Percentiles rank a stretch among this genome's conserved stretches.
Conservation (phyloP, 1,140 invertebrate genomes). For the Zaprionus tsacasi region DNA sequence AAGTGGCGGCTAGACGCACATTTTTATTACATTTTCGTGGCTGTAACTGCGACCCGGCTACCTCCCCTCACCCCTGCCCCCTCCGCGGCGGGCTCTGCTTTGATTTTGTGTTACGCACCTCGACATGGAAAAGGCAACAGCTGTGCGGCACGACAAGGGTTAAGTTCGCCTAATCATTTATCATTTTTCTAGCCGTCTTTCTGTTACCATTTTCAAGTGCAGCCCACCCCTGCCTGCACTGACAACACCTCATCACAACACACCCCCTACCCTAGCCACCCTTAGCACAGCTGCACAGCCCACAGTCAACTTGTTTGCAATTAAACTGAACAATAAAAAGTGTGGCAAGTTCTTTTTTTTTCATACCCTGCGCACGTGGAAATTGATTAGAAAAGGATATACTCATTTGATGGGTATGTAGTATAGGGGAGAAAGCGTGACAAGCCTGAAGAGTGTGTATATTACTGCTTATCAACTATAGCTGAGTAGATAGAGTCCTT, state of each 20-base stretch:
- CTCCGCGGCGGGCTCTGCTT: slow-evolving; percentile 54
- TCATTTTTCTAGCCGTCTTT: slow-evolving; percentile 52
- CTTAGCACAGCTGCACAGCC: background rate
- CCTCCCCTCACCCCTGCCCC: slow-evolving; percentile 26
- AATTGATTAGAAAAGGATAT: background rate
- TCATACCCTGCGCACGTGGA: background rate
- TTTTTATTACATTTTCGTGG: slow-evolving; percentile 83
- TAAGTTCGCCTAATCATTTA: slow-evolving; percentile 71
- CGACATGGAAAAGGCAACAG: slow-evolving; percentile 68
- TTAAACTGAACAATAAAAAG: slow-evolving; percentile 77
- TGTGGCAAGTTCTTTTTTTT: slow-evolving; percentile 30
- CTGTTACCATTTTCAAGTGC: slow-evolving; percentile 80
- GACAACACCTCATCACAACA: background rate
- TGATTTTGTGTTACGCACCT: slow-evolving; percentile 75
- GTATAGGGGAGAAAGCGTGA: background rate
- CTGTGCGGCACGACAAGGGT: slow-evolving; percentile 73
- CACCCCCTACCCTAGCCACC: background rate
- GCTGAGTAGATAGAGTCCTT: too few species aligned
- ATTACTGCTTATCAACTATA: background rate
- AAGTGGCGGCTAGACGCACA: slow-evolving; percentile 70
- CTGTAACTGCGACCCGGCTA: slow-evolving; percentile 73
- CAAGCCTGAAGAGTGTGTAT: background rate
- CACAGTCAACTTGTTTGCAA: slow-evolving; percentile 62
- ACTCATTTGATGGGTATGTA: background rate
- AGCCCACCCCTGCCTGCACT: slow-evolving; percentile 8